Conservation (phyloP, 2,797 vertebrate genomes). For the Propithecus perrieri region DNA sequence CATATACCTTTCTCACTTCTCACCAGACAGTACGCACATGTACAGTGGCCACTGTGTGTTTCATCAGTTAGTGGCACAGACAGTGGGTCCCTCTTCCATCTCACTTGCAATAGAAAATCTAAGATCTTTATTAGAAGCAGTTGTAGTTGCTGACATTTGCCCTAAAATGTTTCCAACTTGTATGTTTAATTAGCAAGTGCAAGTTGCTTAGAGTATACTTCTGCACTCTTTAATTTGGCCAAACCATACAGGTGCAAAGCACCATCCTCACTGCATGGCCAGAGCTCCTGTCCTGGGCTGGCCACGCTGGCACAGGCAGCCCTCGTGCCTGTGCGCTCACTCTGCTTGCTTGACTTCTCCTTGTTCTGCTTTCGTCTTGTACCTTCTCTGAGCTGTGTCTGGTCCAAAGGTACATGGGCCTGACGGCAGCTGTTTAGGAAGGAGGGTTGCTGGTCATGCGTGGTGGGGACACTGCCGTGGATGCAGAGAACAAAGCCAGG, state of each 20-base stretch:
- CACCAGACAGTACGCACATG: rapidly evolving
- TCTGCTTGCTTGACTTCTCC: background rate
- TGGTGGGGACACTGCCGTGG: rapidly evolving
- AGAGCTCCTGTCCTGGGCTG: too few species aligned
- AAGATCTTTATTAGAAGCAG: background rate
- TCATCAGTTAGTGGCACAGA: background rate
- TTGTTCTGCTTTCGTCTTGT: background rate
- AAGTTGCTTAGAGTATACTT: too few species aligned
- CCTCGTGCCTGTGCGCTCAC: rapidly evolving
- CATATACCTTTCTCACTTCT: background rate
- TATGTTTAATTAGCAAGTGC: background rate
- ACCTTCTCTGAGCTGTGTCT: background rate
- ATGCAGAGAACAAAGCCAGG: background rate
- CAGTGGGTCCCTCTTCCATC: rapidly evolving
- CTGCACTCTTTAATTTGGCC: background rate
- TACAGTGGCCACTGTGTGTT: background rate
- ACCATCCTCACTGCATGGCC: rapidly evolving
- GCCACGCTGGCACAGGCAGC: too few species aligned
- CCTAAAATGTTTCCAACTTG: background rate
- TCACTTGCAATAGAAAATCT: background rate
- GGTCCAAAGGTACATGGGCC: rapidly evolving
- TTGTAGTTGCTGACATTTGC: background rate
- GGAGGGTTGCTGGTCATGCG: rapidly evolving
- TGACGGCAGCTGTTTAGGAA: too few species aligned
- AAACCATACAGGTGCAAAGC: rapidly evolving